A percentile compares a stretch with the other conserved stretches of the same genome.
Evolutionary conservation across 2,888 invertebrate genomes (phyloP).

Genomic region (Tolmerus cingulatus): DNA sequence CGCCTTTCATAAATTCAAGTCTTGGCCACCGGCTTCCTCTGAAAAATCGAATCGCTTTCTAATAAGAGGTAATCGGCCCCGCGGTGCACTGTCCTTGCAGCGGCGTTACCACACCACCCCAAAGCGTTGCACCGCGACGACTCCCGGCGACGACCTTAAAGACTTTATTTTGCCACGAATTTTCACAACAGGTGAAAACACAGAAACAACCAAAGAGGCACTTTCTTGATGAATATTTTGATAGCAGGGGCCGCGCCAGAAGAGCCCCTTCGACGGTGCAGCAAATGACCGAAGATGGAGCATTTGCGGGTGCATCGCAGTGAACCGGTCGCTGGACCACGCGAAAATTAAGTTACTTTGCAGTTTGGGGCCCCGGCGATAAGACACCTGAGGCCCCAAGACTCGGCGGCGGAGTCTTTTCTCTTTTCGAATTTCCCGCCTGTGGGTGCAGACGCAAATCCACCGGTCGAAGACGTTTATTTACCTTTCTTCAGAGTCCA

Average conservation of each 20-base stretch:
- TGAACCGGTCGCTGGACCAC: background rate
- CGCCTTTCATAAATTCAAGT: background rate
- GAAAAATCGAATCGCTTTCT: slow-evolving; percentile 13
- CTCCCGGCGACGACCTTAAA: background rate
- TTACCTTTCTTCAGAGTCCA: background rate
- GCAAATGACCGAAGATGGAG: background rate
- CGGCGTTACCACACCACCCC: background rate
- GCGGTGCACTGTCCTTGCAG: slow-evolving; percentile 12
- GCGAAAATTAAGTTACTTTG: background rate
- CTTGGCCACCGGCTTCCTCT: background rate
- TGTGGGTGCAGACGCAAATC: background rate
- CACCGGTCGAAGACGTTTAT: background rate
- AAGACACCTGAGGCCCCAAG: background rate
- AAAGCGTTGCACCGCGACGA: background rate
- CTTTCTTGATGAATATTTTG: background rate
- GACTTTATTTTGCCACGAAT: background rate
- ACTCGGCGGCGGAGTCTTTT: background rate
- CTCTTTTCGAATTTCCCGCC: background rate
- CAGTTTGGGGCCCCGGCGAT: background rate
- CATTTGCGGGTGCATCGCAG: background rate
- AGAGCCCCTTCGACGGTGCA: background rate
- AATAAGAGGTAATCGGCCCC: background rate
- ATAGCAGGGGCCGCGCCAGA: background rate
- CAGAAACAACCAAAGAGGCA: background rate
- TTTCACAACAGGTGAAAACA: slow-evolving; percentile 5